Conservation (phyloP, 2,113 vertebrate genomes). For the Phainopepla nitens region DNA sequence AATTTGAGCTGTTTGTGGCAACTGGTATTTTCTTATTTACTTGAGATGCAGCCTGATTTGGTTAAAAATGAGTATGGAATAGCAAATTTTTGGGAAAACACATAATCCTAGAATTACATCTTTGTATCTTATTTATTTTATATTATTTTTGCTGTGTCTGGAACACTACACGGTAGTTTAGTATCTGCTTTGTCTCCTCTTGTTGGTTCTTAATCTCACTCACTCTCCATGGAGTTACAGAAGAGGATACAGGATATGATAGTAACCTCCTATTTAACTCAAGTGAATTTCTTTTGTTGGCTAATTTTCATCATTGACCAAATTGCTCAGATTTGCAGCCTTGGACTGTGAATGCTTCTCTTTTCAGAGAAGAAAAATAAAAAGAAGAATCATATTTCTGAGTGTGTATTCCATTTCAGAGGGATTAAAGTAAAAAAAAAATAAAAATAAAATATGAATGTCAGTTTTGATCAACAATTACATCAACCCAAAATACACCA, state of each 20-base stretch:
- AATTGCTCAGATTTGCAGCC: neutral
- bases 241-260: slow-evolving; percentile 6
- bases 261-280: neutral
- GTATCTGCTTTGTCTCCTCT: neutral
- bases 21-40: neutral
- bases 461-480: neutral
- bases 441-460: neutral
- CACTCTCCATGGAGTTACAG: neutral
- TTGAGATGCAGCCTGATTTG: neutral
- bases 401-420: neutral
- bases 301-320: slow-evolving; percentile 12
- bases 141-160: neutral
- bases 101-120: neutral
- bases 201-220: neutral
- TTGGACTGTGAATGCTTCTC: neutral
- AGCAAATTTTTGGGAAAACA: neutral
- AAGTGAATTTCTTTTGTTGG: neutral
- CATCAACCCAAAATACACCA: neutral
- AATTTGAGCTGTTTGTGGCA: neutral
- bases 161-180: neutral
- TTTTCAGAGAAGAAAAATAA: neutral
- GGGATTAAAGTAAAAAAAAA: neutral
- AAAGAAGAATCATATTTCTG: neutral
- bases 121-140: neutral
- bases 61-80: neutral